phyloP scores from a whole-genome alignment of 2,888 invertebrate species.

The Pseudeuparius sepicola region DNA sequence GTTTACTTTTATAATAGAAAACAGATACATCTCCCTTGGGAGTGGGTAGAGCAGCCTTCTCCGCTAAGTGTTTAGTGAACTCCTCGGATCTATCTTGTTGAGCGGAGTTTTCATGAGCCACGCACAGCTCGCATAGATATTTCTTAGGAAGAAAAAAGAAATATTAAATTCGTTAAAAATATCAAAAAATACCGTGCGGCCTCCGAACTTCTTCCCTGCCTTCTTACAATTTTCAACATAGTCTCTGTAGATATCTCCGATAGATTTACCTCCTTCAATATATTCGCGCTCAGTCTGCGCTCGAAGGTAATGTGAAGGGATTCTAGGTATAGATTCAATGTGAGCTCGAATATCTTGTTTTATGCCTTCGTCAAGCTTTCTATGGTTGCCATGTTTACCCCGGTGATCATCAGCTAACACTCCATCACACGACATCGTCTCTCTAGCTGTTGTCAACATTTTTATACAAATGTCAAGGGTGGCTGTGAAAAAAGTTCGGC shows the following conservation, averaged over 20 bases:
- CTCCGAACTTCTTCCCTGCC: neutral
- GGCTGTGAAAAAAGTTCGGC: conserved; percentile 3
- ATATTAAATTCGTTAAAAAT: too few species aligned
- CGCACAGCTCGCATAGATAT: too few species aligned
- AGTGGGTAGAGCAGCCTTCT: too few species aligned
- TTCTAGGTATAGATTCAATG: conserved; percentile 5
- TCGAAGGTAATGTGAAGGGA: conserved; percentile 7
- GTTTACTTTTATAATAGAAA: too few species aligned
- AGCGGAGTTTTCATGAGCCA: too few species aligned
- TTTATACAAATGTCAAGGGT: conserved; percentile 1
- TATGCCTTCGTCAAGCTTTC: neutral
- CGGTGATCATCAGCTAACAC: neutral
- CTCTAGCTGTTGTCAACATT: conserved; percentile 1
- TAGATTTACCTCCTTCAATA: conserved; percentile 2
- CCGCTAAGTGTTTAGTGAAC: too few species aligned
- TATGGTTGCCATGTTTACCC: conserved; percentile 5
- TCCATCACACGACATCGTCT: conserved; percentile 1
- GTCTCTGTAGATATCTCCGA: conserved; percentile 3
- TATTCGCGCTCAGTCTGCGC: conserved; percentile 5
- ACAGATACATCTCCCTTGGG: too few species aligned
- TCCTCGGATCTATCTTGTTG: too few species aligned
- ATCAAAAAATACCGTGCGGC: conserved; percentile 4
- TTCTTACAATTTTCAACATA: neutral
- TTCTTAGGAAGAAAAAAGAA: too few species aligned
- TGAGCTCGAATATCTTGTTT: conserved; percentile 3